Evolutionary conservation across 2,113 vertebrate genomes (phyloP).

Genomic region (Heterotilapia buettikoferi): DNA sequence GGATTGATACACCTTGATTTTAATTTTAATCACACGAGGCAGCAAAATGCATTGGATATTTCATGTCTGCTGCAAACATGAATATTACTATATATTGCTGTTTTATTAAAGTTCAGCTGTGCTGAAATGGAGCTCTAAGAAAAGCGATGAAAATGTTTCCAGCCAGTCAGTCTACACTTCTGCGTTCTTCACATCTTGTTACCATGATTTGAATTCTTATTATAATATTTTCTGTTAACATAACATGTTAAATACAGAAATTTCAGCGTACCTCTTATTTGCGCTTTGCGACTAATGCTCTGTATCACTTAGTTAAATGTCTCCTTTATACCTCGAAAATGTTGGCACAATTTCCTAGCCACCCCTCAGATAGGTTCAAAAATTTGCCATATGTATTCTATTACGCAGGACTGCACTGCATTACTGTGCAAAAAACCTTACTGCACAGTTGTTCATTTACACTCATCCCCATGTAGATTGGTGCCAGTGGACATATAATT

Average conservation of each 20-base stretch:
- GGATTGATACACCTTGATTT: constrained; percentile 62
- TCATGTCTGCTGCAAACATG: constrained; percentile 20
- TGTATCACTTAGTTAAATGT: background rate
- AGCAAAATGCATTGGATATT: constrained; percentile 29
- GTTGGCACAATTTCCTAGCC: background rate
- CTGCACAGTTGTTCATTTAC: background rate
- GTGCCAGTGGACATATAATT: background rate
- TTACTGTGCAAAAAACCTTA: background rate
- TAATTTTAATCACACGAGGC: constrained; percentile 63
- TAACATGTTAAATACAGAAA: background rate
- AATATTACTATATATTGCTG: constrained; percentile 15
- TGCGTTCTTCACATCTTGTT: background rate
- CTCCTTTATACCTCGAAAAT: background rate
- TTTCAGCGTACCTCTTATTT: background rate
- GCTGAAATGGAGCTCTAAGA: constrained; percentile 5
- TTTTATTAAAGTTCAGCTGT: constrained; percentile 23
- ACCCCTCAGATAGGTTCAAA: background rate
- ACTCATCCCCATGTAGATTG: background rate
- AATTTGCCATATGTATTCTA: background rate
- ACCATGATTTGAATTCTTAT: background rate
- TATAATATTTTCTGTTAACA: background rate
- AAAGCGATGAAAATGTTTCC: background rate
- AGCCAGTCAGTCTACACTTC: background rate
- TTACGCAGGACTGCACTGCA: background rate
- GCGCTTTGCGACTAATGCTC: background rate